Conservation (phyloP, 2,113 vertebrate genomes). For the Sceloporus tristichus region DNA sequence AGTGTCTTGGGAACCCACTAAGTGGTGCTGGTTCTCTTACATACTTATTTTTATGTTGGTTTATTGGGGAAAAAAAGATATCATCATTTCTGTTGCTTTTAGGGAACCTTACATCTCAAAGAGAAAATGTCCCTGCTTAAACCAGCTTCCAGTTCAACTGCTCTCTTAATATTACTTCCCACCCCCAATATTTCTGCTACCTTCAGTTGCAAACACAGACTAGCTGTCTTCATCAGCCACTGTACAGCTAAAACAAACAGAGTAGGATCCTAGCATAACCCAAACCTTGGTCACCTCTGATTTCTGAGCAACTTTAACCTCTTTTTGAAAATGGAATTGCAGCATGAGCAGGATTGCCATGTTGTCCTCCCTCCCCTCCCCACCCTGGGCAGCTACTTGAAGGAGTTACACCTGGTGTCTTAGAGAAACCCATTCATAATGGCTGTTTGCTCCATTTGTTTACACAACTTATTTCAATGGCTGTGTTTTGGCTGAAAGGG, state of each 20-base stretch:
- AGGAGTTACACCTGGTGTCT: slow-evolving; percentile 35
- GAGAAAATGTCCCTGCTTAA: slow-evolving; percentile 33
- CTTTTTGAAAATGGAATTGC: neutral
- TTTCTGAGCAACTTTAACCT: slow-evolving; percentile 1
- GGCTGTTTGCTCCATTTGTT: slow-evolving; percentile 25
- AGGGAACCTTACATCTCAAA: slow-evolving; percentile 5
- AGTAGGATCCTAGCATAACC: slow-evolving; percentile 13
- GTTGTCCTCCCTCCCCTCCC: too few species aligned
- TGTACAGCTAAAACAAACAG: slow-evolving; percentile 61
- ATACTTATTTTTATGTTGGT: neutral
- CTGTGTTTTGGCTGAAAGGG: slow-evolving; percentile 24
- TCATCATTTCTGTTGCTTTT: slow-evolving; percentile 51
- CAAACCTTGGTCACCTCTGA: slow-evolving; percentile 3
- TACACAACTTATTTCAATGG: slow-evolving; percentile 24
- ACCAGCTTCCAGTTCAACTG: slow-evolving; percentile 37
- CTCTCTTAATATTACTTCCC: slow-evolving; percentile 40
- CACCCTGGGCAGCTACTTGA: slow-evolving; percentile 1
- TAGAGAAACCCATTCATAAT: slow-evolving; percentile 28
- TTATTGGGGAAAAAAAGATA: slow-evolving; percentile 1
- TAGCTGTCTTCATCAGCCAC: slow-evolving; percentile 60
- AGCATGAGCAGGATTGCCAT: neutral
- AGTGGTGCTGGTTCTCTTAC: neutral
- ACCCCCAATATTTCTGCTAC: slow-evolving; percentile 43
- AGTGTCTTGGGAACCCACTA: neutral
- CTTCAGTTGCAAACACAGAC: slow-evolving; percentile 58